A percentile compares a stretch with the other conserved stretches of the same genome.
Evolutionary conservation across 2,888 invertebrate species (phyloP).

Genomic region (Fragum whitleyi): DNA sequence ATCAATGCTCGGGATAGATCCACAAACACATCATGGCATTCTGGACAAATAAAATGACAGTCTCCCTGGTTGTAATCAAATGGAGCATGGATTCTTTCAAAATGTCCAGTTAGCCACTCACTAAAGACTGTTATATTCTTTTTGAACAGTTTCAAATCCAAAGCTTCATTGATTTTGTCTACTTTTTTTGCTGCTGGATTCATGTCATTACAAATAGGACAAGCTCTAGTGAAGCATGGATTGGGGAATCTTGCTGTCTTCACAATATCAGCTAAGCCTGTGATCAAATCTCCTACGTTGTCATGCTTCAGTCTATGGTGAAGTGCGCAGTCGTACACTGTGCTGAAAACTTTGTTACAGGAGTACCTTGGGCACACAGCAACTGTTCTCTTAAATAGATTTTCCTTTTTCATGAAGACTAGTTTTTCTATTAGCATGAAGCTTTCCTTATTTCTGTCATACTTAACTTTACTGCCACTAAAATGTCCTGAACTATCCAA

Average conservation of each 20-base stretch:
- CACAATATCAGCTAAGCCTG: neutral
- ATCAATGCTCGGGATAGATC: neutral
- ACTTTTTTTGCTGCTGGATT: neutral
- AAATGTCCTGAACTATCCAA: neutral
- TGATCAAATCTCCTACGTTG: neutral
- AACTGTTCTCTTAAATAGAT: slow-evolving; percentile 1
- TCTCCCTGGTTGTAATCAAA: neutral
- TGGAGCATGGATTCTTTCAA: neutral
- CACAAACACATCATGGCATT: neutral
- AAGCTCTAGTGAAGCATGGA: neutral
- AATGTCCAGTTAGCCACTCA: neutral
- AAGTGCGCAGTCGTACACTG: neutral
- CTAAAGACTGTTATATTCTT: neutral
- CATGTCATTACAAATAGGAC: neutral
- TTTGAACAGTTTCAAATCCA: neutral
- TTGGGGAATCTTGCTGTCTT: neutral
- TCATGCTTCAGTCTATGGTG: slow-evolving; percentile 16
- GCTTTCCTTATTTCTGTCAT: neutral
- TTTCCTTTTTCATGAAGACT: slow-evolving; percentile 6
- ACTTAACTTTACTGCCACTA: slow-evolving; percentile 2
- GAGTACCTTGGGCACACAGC: slow-evolving; percentile 1
- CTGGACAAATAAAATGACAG: slow-evolving; percentile 12
- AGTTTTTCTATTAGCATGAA: neutral
- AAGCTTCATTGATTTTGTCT: neutral
- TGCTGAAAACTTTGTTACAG: slow-evolving; percentile 1